These are phyloP conservation scores for human DNA, from an alignment of 2,113 vertebrate species.

Conservation along the genomic window GRCh38 chr22:17178501-17179000, in stretches of 20 bases:
- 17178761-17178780: not conserved
- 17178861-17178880: not conserved
- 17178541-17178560: too few species aligned
- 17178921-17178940: not conserved
- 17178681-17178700: too few species aligned
- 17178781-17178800: not conserved
- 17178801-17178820: not conserved
- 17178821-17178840: not conserved
- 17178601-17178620: too few species aligned
- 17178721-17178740: too few species aligned
- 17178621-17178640: too few species aligned
- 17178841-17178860: not conserved
- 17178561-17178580: too few species aligned
- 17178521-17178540: too few species aligned
- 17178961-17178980: not conserved
- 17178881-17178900: not conserved
- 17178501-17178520: fast-evolving
- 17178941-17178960: not conserved
- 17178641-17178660: too few species aligned
- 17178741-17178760: too few species aligned
- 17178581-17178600: too few species aligned
- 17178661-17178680: too few species aligned
- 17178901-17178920: not conserved
- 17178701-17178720: too few species aligned
- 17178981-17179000: not conserved